Conservation (phyloP, 2,888 invertebrate genomes). For the Sialis lutaria region DNA sequence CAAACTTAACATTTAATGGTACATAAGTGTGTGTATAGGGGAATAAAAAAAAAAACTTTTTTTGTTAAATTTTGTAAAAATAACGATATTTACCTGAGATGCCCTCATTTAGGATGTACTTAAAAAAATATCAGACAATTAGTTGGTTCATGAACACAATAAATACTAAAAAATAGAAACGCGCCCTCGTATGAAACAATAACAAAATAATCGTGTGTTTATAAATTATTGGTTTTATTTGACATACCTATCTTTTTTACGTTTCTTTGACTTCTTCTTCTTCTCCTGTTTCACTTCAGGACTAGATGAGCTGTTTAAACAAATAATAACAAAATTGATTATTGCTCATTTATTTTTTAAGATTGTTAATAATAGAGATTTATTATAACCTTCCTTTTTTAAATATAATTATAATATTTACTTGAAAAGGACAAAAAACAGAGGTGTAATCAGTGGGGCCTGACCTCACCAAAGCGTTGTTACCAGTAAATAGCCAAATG, state of each 20-base stretch:
- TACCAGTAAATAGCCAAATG: too few species aligned
- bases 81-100: conserved; percentile 6
- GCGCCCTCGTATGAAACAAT: too few species aligned
- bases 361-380: too few species aligned
- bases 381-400: too few species aligned
- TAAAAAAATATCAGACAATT: conserved; percentile 7
- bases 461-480: too few species aligned
- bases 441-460: too few species aligned
- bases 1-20: conserved; percentile 27
- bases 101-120: conserved; percentile 6
- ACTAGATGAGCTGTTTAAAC: conserved; percentile 41
- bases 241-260: conserved; percentile 55
- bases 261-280: conserved; percentile 64
- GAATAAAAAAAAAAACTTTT: conserved; percentile 20
- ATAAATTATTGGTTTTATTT: neutral
- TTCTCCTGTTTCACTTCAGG: conserved; percentile 57
- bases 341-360: conserved; percentile 8
- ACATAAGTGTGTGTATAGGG: conserved; percentile 26
- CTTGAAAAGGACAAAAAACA: too few species aligned
- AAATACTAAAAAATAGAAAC: too few species aligned
- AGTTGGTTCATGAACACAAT: conserved; percentile 2
- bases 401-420: too few species aligned
- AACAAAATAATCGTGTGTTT: too few species aligned
- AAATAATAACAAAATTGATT: conserved; percentile 6
- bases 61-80: conserved; percentile 4